These are phyloP conservation scores for Falco cherrug DNA, from an alignment of 2,797 vertebrate genomes.

Conservation along the genomic window DNA sequence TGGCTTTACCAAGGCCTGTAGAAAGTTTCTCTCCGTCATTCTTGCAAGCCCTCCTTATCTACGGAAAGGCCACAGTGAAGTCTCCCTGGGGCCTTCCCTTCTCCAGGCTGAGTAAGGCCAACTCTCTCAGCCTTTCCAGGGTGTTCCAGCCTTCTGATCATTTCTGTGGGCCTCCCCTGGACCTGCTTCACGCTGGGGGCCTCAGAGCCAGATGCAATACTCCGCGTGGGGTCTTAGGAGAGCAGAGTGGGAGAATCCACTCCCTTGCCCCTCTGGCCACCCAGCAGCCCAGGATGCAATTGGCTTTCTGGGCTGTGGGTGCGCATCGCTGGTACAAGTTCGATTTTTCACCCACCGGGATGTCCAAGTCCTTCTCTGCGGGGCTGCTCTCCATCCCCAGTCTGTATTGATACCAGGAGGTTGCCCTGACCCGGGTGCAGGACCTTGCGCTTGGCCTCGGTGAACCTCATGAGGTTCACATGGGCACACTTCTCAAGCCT, in stretches of 20 bases:
- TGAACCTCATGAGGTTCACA: neutral
- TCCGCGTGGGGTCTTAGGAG: neutral
- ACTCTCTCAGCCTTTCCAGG: neutral
- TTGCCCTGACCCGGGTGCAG: neutral
- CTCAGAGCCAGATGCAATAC: neutral
- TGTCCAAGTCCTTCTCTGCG: neutral
- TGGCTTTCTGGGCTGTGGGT: neutral
- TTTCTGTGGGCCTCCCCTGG: neutral
- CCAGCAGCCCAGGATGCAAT: neutral
- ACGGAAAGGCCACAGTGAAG: neutral
- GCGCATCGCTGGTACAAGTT: neutral
- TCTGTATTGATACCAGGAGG: neutral
- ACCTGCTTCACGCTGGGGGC: neutral
- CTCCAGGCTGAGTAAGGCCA: neutral
- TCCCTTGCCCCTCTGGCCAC: neutral
- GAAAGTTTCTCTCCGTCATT: neutral
- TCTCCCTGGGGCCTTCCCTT: neutral
- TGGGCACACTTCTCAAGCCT: neutral
- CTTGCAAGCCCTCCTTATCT: neutral
- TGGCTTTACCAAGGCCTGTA: neutral
- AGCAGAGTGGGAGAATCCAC: neutral
- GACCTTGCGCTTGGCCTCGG: neutral
- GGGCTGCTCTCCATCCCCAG: neutral
- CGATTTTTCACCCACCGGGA: neutral
- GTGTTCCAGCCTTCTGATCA: neutral